Percentiles rank a stretch among this genome's conserved stretches.
Evolutionary conservation across 2,888 invertebrate genomes (phyloP).

Genomic region (Coelinius sp.): DNA sequence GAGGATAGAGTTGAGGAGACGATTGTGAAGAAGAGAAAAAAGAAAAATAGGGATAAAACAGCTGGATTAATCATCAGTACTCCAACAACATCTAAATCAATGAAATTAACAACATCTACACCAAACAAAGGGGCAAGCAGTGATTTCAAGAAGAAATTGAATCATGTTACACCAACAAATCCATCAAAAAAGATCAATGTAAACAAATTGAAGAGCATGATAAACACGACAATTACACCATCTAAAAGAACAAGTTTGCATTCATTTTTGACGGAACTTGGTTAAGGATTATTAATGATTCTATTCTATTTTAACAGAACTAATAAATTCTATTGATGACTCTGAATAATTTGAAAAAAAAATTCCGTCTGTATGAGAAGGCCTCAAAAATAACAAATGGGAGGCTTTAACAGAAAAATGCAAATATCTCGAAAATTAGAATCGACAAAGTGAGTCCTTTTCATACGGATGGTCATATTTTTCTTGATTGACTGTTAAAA

Average conservation of each 20-base stretch:
- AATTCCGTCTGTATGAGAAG: too few relatives aligned
- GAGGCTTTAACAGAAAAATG: too few relatives aligned
- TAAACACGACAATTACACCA: slow-evolving; percentile 50
- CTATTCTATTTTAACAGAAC: neutral
- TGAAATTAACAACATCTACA: slow-evolving; percentile 15
- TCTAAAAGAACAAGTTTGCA: slow-evolving; percentile 56
- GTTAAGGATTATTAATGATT: slow-evolving; percentile 35
- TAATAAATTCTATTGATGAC: neutral
- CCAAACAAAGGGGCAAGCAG: slow-evolving; percentile 31
- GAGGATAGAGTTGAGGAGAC: slow-evolving; percentile 9
- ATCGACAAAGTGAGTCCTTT: too few relatives aligned
- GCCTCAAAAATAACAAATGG: too few relatives aligned
- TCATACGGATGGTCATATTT: too few relatives aligned
- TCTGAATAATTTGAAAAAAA: too few relatives aligned
- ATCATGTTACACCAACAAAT: slow-evolving; percentile 43
- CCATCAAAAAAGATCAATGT: slow-evolving; percentile 58
- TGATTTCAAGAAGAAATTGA: slow-evolving; percentile 41
- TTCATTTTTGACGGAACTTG: slow-evolving; percentile 61
- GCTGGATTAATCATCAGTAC: slow-evolving; percentile 64
- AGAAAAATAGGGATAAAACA: slow-evolving; percentile 66
- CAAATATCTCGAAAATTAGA: too few relatives aligned
- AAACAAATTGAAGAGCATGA: slow-evolving; percentile 55
- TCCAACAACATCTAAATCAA: slow-evolving; percentile 2
- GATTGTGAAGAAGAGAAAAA: slow-evolving; percentile 62
- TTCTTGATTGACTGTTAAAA: too few relatives aligned